Base-by-base conservation (phyloP, 2,797 vertebrate genomes). In the Sardinella longiceps region DNA sequence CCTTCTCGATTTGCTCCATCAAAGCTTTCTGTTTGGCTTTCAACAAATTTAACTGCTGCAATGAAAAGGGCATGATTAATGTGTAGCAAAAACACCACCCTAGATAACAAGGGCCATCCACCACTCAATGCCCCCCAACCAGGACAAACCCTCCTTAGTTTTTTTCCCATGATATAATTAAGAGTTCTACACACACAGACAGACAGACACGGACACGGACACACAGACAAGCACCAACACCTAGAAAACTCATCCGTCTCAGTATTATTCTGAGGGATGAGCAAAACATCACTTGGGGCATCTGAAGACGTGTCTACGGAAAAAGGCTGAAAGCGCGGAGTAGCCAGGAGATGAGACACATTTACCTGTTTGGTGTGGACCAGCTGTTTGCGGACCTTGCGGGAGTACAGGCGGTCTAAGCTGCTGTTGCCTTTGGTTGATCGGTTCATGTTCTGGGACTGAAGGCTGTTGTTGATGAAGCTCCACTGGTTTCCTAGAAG, bases 21-120 rank as follows among this genome's bases (percentile, higher is more conserved):
- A 99, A 95, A 95, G 97, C 98, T 94, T 99, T 99, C 95, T 99
- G 98, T 95, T 99, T 99, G 89, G 98, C 98, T 96, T 99, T 99
- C 95, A 99, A 93, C 93, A 99, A 94, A 95, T 99, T 99, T 95
- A 99, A 96, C 99, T 99, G 98, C 98, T 99, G 94, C 95, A 95
- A 90, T 89, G 86, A 95, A 96, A 92, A 90, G 88, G 80, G 58
- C 77, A 90, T 25, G 84, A 91, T 93, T 89, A 94, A 93, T 87
- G 51, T 84, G 70, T 18, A 9, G 70, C 70, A 37, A 39, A 33
- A 20, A 9, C 28, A 3, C 37, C 37, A 39, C 33, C 70, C 70
- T 33, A 5, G 23, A 23, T n/a, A n/a, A n/a, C n/a, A 23, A 37
- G 70, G 70, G 33, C 33, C 20, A 23, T 39, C 70, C 15, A 18